Conservation (phyloP, 1,140 invertebrate genomes). For the Zaprionus ghesquierei region DNA sequence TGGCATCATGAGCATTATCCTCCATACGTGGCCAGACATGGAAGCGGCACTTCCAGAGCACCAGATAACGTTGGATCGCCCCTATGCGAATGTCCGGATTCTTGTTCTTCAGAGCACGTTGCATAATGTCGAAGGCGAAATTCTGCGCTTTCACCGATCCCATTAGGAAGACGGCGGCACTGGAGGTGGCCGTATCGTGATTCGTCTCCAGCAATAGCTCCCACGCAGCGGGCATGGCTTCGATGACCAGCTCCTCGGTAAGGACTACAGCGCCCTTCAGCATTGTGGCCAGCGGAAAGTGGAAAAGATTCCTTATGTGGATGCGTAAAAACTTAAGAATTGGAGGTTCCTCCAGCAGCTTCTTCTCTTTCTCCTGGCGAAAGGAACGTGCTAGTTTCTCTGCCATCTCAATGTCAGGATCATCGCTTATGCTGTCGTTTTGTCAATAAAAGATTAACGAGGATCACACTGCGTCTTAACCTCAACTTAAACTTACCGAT, state of each 20-base stretch:
- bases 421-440: slow-evolving; percentile 68
- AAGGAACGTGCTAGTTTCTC: slow-evolving; percentile 67
- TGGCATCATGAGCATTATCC: slow-evolving; percentile 93
- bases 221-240: slow-evolving; percentile 96
- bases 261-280: slow-evolving; percentile 96
- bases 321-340: slow-evolving; percentile 93
- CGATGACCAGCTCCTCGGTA: slow-evolving; percentile 92
- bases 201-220: slow-evolving; percentile 93
- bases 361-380: slow-evolving; percentile 83
- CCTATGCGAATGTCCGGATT: slow-evolving; percentile 89
- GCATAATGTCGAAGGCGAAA: slow-evolving; percentile 94
- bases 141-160: slow-evolving; percentile 94
- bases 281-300: slow-evolving; percentile 93
- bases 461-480: no score
- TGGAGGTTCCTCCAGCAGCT: slow-evolving; percentile 85
- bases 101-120: slow-evolving; percentile 91
- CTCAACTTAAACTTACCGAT: slow-evolving; percentile 84
- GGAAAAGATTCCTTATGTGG: slow-evolving; percentile 93
- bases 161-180: slow-evolving; percentile 95
- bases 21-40: slow-evolving; percentile 99
- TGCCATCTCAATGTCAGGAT: slow-evolving; percentile 77
- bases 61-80: slow-evolving; percentile 90
- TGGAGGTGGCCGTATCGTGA: slow-evolving; percentile 89
- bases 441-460: background rate
- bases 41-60: slow-evolving; percentile 98